Conservation (phyloP, 2,113 vertebrate genomes). For the Rhinolophus ferrumequinum region DNA sequence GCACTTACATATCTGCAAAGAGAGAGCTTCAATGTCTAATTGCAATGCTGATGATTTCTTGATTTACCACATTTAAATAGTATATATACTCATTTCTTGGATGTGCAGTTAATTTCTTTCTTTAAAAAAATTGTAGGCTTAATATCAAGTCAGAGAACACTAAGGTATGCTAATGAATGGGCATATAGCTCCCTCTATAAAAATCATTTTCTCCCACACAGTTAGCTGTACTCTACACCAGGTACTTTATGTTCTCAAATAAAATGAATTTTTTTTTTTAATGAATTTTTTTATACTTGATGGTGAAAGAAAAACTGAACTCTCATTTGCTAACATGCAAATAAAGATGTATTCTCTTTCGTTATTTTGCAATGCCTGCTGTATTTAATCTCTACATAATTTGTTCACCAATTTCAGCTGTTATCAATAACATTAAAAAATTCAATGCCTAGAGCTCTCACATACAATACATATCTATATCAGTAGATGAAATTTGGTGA, state of each 20-base stretch:
- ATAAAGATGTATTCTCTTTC: not conserved
- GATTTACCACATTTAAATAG: not conserved
- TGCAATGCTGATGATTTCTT: not conserved
- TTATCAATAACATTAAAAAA: not conserved
- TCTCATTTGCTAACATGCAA: slow-evolving; percentile 37
- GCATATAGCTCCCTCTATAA: not conserved
- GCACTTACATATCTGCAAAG: not conserved
- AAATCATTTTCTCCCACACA: not conserved
- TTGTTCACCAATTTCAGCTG: not conserved
- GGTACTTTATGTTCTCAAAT: not conserved
- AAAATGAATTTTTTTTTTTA: not conserved
- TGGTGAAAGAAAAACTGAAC: not conserved
- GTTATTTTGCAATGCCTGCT: not conserved
- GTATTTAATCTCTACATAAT: not conserved
- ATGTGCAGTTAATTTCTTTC: not conserved
- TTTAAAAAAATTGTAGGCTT: not conserved
- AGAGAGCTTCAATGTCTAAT: not conserved
- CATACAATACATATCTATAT: not conserved
- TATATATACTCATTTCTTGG: not conserved
- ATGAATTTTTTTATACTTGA: not conserved
- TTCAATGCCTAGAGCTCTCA: not conserved
- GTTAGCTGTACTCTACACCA: not conserved
- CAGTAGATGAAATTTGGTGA: not conserved
- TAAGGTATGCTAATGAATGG: not conserved
- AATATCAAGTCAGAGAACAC: not conserved